Percentiles rank a stretch among this genome's conserved stretches.
Conservation (phyloP, 2,113 vertebrate genomes). For the Menura novaehollandiae region DNA sequence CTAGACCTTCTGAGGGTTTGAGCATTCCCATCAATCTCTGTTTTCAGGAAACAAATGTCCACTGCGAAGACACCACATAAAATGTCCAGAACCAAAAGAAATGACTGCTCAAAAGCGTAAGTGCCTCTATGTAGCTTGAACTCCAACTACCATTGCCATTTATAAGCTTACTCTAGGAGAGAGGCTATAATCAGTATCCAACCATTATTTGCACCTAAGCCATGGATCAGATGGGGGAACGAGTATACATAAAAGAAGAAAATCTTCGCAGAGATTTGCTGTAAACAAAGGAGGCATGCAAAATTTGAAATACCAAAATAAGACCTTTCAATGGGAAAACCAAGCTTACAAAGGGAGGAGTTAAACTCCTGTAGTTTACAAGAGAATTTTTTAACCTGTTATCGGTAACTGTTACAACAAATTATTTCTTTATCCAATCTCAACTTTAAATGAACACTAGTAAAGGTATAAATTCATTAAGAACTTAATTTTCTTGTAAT, state of each 20-base stretch:
- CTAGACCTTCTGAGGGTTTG: neutral
- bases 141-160: neutral
- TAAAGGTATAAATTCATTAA: neutral
- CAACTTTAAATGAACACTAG: neutral
- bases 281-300: neutral
- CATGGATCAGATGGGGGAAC: neutral
- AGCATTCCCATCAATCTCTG: neutral
- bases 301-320: neutral
- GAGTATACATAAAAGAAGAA: neutral
- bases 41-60: neutral
- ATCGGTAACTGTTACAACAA: neutral
- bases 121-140: neutral
- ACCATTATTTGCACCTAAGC: neutral
- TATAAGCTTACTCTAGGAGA: neutral
- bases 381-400: neutral
- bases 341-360: neutral
- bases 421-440: neutral
- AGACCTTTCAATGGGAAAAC: neutral
- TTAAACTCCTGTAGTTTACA: neutral
- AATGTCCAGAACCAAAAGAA: neutral
- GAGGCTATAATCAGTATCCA: neutral
- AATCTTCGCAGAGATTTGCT: neutral
- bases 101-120: neutral
- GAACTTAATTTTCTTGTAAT: neutral
- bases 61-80: neutral